Conservation (phyloP, 2,113 vertebrate genomes). For the Ondatra zibethicus region DNA sequence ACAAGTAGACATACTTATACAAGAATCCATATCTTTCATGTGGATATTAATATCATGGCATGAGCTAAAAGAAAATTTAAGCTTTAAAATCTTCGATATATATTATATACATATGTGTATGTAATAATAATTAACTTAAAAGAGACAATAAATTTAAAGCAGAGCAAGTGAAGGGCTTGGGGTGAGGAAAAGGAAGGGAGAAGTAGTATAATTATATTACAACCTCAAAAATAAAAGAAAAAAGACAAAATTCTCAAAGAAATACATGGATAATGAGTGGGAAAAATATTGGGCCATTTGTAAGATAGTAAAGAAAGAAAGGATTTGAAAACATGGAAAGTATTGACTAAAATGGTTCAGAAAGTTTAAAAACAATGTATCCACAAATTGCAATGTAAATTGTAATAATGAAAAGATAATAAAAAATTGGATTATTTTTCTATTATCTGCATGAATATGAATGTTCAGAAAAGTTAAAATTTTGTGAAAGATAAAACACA, state of each 20-base stretch:
- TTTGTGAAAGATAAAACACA: background rate
- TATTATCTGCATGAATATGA: background rate
- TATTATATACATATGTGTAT: background rate
- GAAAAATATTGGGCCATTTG: background rate
- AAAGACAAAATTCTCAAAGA: background rate
- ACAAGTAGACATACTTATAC: background rate
- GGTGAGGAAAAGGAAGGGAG: background rate
- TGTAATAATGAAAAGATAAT: background rate
- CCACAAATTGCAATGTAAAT: background rate
- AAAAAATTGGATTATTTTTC: background rate
- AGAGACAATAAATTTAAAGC: background rate
- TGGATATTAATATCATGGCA: background rate
- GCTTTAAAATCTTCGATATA: background rate
- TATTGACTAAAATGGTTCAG: background rate
- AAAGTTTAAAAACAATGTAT: background rate
- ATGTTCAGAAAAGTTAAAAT: background rate
- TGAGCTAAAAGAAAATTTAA: background rate
- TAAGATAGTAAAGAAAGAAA: background rate
- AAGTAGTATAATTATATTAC: background rate
- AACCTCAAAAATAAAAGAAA: background rate
- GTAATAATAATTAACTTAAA: background rate
- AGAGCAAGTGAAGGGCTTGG: background rate
- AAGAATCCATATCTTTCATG: background rate
- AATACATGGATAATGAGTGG: background rate
- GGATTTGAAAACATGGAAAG: background rate